Conservation (phyloP, 2,113 vertebrate species). For the Petroica traversi region DNA sequence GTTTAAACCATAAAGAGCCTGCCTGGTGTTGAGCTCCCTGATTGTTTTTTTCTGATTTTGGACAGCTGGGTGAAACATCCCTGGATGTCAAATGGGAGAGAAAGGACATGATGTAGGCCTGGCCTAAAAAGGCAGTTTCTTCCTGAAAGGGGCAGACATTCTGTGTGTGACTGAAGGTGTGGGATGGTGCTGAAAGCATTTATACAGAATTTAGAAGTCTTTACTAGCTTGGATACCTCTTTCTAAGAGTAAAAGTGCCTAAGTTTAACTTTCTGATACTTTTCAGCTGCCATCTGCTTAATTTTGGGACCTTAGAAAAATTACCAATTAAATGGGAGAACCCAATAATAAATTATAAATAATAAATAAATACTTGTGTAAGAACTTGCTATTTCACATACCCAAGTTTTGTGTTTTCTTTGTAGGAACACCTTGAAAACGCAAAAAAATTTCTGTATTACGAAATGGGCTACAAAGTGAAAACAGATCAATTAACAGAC, state of each 20-base stretch:
- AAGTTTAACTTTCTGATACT: background rate
- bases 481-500: constrained; percentile 89
- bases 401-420: background rate
- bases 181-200: background rate
- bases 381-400: background rate
- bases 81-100: background rate
- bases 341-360: background rate
- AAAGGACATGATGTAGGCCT: background rate
- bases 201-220: background rate
- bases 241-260: background rate
- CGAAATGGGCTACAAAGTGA: constrained; percentile 97
- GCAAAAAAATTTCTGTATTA: constrained; percentile 89
- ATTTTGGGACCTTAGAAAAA: background rate
- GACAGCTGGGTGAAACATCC: background rate
- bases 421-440: constrained; percentile 85
- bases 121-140: background rate
- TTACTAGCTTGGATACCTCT: background rate
- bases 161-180: background rate
- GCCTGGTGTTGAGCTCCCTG: background rate
- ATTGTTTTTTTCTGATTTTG: background rate
- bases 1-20: background rate
- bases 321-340: constrained; percentile 5
- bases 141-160: background rate
- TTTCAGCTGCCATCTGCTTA: background rate
- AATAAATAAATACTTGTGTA: background rate